Evolutionary conservation across 2,888 invertebrate genomes (phyloP).

Genomic region (Caenorhabditis sp.): DNA sequence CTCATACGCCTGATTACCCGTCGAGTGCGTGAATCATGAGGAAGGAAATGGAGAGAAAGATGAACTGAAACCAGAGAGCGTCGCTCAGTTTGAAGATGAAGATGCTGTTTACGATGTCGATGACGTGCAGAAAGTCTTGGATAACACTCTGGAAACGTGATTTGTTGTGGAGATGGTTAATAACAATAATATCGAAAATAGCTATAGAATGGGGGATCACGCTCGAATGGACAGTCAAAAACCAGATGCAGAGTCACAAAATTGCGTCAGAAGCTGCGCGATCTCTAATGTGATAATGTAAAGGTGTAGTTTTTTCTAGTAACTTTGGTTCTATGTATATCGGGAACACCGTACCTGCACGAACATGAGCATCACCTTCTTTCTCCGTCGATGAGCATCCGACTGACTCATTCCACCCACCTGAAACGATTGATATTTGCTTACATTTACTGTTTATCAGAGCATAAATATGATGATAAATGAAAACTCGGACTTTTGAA

Average conservation of each 20-base stretch:
- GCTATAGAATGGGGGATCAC: too few relatives aligned
- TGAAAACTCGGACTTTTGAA: too few relatives aligned
- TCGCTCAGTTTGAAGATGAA: conserved; percentile 47
- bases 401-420: conserved; percentile 51
- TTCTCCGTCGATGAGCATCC: conserved; percentile 36
- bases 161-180: neutral
- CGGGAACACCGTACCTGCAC: conserved; percentile 28
- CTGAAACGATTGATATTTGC: conserved; percentile 17
- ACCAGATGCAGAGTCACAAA: neutral
- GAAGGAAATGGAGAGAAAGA: conserved; percentile 53
- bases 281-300: too few relatives aligned
- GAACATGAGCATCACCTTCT: conserved; percentile 47
- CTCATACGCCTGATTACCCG: conserved; percentile 39
- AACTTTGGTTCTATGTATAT: too few relatives aligned
- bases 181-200: too few relatives aligned
- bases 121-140: conserved; percentile 57
- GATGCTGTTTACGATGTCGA: conserved; percentile 52
- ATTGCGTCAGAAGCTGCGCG: too few relatives aligned
- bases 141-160: conserved; percentile 52
- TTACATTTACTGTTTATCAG: conserved; percentile 8
- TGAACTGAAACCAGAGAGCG: conserved; percentile 58
- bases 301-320: too few relatives aligned
- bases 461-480: too few relatives aligned
- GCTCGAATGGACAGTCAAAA: too few relatives aligned
- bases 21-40: conserved; percentile 58